Conservation (phyloP, 1,140 invertebrate genomes). For the Drosophila chauvacae region DNA sequence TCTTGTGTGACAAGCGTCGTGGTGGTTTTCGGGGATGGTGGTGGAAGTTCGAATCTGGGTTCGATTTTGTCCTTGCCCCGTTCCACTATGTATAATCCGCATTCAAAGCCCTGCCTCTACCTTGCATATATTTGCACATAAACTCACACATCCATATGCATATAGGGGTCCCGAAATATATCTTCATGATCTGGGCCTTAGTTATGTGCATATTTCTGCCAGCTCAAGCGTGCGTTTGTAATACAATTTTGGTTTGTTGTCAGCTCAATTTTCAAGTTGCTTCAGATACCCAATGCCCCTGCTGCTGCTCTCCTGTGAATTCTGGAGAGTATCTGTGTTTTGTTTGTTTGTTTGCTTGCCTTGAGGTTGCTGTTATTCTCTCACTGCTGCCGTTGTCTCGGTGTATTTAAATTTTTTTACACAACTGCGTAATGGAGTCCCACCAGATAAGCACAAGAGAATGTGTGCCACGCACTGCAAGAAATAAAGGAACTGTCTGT, state of each 20-base stretch:
- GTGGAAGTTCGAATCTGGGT: constrained; percentile 1
- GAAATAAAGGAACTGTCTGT: constrained; percentile 34
- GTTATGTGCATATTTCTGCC: constrained; percentile 76
- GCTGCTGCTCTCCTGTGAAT: not conserved
- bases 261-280: constrained; percentile 82
- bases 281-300: constrained; percentile 27
- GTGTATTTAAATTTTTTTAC: constrained; percentile 65
- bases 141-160: constrained; percentile 56
- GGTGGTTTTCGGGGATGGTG: not conserved
- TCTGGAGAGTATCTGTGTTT: constrained; percentile 41
- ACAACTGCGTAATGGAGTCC: constrained; percentile 37
- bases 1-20: constrained; percentile 29
- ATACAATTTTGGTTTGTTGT: constrained; percentile 79
- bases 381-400: constrained; percentile 24
- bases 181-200: constrained; percentile 61
- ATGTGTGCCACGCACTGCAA: constrained; percentile 51
- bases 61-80: constrained; percentile 33
- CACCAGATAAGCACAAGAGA: constrained; percentile 55
- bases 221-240: constrained; percentile 56
- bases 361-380: constrained; percentile 61
- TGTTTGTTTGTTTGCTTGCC: constrained; percentile 64
- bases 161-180: constrained; percentile 47
- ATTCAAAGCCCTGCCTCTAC: constrained; percentile 52
- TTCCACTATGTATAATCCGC: constrained; percentile 52
- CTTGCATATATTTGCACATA: constrained; percentile 33